Base-by-base conservation (phyloP, 2,888 invertebrate genomes). In the Danaus chrysippus region DNA sequence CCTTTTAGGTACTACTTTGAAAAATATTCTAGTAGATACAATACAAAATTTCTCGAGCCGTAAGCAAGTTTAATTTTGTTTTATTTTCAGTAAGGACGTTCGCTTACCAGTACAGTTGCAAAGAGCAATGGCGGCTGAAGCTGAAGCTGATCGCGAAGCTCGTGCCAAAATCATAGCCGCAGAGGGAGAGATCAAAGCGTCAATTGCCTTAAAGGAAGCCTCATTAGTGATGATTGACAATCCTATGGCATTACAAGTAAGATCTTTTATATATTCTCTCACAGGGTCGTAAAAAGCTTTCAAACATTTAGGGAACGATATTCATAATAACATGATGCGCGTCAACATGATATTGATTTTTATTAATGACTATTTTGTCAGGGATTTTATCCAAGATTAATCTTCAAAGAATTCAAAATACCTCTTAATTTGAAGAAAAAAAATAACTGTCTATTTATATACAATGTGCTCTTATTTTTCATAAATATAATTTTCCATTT, bases 141-240 rank as follows among this genome's bases (percentile, higher is more conserved):
- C 94, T 0, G 94, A 94, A 71, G 94, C 94, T 0, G 92, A 93
- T 54, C 83, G 94, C 41, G 94, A 94, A 75, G 94, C 94, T n/a
- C 78, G 93, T 54, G 94, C 94, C 9, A 94, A 95, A 85, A 93
- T 94, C 59, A 92, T 95, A 60, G 93, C 94, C 0, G 94, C 94
- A 0, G 93, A 94, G 74, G 97, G 97, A 67, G 97, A 97, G 85
- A 95, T 96, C 87, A 95, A 94, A 77, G 96, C 97, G 1, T 96
- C 97, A 0, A 92, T 94, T 69, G 96, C 97, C 5, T 88, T 97
- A 55, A 95, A 94, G 81, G 97, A 97, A 86, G 97, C 97, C 9
- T 95, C 97, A 1, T 95, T 97, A 74, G 96, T 97, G 58, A 96
- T 97, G 82, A 91, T 93, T 34, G 94, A 94, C 77, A 95, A 95